phyloP scores from a whole-genome alignment of 1,140 invertebrate species.

The Drosophila punjabiensis region DNA sequence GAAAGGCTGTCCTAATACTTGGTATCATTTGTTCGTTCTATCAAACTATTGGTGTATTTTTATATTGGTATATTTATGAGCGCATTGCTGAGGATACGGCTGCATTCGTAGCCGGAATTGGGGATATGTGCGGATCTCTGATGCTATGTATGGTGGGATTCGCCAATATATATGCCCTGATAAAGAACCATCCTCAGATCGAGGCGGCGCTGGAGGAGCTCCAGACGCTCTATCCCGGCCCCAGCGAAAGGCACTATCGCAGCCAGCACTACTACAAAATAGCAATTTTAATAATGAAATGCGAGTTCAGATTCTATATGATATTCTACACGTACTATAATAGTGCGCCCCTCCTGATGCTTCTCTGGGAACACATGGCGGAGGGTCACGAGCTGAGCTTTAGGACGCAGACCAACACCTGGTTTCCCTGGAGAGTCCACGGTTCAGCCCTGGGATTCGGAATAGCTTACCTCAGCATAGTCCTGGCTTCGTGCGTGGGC shows the following conservation, averaged over 20 bases:
- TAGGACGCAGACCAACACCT: slow-evolving; percentile 68
- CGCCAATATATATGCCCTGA: slow-evolving; percentile 55
- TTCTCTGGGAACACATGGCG: slow-evolving; percentile 45
- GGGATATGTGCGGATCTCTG: slow-evolving; percentile 64
- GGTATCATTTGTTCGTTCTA: slow-evolving; percentile 50
- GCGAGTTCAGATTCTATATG: slow-evolving; percentile 50
- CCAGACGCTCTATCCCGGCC: slow-evolving; percentile 43
- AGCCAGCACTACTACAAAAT: slow-evolving; percentile 42
- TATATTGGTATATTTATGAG: slow-evolving; percentile 45
- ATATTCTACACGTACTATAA: slow-evolving; percentile 61
- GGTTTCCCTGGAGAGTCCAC: slow-evolving; percentile 70
- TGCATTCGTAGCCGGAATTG: slow-evolving; percentile 41
- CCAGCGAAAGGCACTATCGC: slow-evolving; percentile 21
- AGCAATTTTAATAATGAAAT: slow-evolving; percentile 54
- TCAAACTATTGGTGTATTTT: slow-evolving; percentile 65
- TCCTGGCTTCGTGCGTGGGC: slow-evolving; percentile 49
- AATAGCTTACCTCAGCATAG: slow-evolving; percentile 43
- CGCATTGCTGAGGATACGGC: background rate
- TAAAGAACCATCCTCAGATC: slow-evolving; percentile 41
- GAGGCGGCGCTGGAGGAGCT: slow-evolving; percentile 53
- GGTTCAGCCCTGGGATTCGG: slow-evolving; percentile 31
- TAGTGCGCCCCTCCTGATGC: slow-evolving; percentile 44
- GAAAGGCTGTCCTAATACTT: slow-evolving; percentile 32
- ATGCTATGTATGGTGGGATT: slow-evolving; percentile 48
- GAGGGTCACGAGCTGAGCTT: slow-evolving; percentile 30